Evolutionary conservation across 2,113 vertebrate species (phyloP), one percentile per base, ranked within the genome.

Genomic region (Rutilus rutilus): DNA sequence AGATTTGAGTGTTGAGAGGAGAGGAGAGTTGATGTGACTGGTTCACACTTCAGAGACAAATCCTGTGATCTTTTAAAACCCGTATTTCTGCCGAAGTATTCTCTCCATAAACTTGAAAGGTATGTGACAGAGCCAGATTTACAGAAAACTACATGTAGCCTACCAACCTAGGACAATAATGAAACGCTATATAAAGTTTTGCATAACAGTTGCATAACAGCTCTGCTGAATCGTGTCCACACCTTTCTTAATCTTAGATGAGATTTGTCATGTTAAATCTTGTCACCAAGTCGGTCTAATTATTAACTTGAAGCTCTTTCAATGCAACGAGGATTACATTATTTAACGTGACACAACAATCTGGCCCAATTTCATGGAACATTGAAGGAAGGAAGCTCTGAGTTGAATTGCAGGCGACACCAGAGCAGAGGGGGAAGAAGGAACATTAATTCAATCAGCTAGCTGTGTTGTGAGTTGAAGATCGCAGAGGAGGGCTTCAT

Each of bases 281-380:
- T 79, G 74, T 45, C 73, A 59, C 79, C 76, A 86, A 57, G 47
- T 36, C 74, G 82, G 84, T 79, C 78, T 87, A 80, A 86, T 89
- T 88, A 88, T 90, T 85, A 88, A 84, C 78, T 54, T 78, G 84
- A 87, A 82, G 84, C 73, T 67, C 84, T 80, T 86, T 86, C 83
- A 86, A 85, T 85, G 82, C 83, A 87, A 89, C 80, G 76, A 81
- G 80, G 62, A 83, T 83, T 82, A 62, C 86, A 60, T 89, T 89
- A 91, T 86, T 89, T 91, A 91, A 88, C 75, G 67, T 83, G 83
- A 82, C 83, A 45, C 69, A 9, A 67, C 87, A 91, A 87, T 91
- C 87, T 88, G 87, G 87, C 86, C 59, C 82, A 89, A 89, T 91
- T 91, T 91, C 87, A 91, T 91, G 88, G 86, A 89, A 88, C 87